Conservation (phyloP, 1,140 invertebrate genomes). For the Aphidius ervi region DNA sequence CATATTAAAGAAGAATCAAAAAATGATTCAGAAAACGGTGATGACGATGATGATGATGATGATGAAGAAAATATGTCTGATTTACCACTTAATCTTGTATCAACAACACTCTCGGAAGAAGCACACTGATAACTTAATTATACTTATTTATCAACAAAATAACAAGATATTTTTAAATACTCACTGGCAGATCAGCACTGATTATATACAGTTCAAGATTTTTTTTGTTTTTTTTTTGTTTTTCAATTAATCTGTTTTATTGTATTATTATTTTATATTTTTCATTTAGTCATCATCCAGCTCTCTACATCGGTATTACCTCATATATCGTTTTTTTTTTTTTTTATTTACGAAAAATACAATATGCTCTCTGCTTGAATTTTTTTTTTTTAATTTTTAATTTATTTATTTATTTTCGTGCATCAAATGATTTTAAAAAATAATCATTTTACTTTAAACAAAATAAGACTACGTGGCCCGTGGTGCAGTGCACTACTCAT, state of each 20-base stretch:
- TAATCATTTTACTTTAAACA: constrained; percentile 7
- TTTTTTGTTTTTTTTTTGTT: neutral
- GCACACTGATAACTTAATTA: constrained; percentile 37
- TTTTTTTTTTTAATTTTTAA: constrained; percentile 4
- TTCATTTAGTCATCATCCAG: too few species aligned
- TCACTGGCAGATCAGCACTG: too few species aligned
- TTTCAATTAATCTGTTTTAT: neutral
- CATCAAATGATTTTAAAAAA: neutral
- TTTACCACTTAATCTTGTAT: constrained; percentile 50
- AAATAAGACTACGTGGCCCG: constrained; percentile 31
- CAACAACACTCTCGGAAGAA: constrained; percentile 49
- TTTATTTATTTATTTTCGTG: neutral
- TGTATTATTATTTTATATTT: neutral
- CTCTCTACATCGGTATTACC: constrained; percentile 1
- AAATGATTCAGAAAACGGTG: constrained; percentile 35
- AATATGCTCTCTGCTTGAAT: constrained; percentile 13
- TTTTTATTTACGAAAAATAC: neutral
- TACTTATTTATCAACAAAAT: neutral
- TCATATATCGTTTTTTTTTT: constrained; percentile 4
- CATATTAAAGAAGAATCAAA: constrained; percentile 43
- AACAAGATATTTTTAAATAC: too few species aligned
- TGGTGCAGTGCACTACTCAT: constrained; percentile 34
- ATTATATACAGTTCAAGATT: too few species aligned
- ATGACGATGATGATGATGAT: constrained; percentile 31
- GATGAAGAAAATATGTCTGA: constrained; percentile 48